Evolutionary conservation across 2,113 vertebrate genomes (phyloP).

Genomic region (Stigmatopora argus): DNA sequence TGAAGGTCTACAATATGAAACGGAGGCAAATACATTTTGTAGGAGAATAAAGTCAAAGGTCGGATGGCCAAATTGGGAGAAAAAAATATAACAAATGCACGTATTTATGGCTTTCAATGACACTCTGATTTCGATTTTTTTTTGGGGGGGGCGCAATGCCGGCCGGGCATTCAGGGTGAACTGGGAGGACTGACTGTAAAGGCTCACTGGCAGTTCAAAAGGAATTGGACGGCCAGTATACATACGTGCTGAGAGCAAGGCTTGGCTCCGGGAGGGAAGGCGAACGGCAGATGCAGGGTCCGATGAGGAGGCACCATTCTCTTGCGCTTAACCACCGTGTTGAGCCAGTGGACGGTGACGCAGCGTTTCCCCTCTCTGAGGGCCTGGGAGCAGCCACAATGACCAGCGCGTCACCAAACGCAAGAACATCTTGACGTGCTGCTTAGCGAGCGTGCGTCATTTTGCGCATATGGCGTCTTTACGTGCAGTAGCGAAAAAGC

Average conservation of each 20-base stretch:
- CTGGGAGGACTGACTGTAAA: too few species aligned
- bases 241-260: constrained; percentile 94
- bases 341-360: constrained; percentile 95
- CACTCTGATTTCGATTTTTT: too few species aligned
- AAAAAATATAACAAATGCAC: too few species aligned
- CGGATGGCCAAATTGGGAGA: too few species aligned
- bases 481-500: neutral
- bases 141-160: too few species aligned
- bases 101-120: too few species aligned
- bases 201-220: too few species aligned
- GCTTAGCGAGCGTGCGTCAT: neutral
- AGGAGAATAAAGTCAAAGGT: too few species aligned
- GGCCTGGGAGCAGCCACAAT: constrained; percentile 66
- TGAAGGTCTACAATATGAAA: too few species aligned
- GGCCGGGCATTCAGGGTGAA: too few species aligned
- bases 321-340: constrained; percentile 85
- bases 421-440: neutral
- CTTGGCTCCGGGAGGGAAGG: constrained; percentile 90
- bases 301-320: constrained; percentile 89
- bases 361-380: constrained; percentile 88
- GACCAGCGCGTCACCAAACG: neutral
- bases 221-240: neutral
- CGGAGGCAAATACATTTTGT: too few species aligned
- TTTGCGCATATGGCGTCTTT: neutral
- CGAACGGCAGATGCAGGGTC: constrained; percentile 89